Conservation (phyloP, 2,797 vertebrate genomes). For the Cyclopterus lumpus region DNA sequence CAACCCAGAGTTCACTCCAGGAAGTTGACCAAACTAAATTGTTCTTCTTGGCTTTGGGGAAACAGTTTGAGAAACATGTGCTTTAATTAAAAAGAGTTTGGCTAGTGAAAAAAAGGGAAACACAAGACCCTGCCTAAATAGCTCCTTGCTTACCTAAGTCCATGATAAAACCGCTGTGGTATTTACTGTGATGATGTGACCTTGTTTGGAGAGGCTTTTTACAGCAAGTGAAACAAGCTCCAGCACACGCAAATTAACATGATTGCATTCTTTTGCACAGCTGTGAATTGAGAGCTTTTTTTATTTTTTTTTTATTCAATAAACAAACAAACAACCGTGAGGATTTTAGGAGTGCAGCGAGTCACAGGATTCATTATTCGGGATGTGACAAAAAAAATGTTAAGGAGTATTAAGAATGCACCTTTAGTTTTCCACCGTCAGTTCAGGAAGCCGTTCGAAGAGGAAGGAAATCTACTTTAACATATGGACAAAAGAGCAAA, state of each 20-base stretch:
- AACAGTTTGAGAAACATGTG: conserved; percentile 17
- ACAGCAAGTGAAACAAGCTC: conserved; percentile 42
- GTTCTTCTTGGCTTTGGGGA: conserved; percentile 22
- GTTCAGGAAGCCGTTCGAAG: not conserved
- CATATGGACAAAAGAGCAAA: not conserved
- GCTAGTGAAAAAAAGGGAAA: conserved; percentile 42
- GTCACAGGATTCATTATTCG: not conserved
- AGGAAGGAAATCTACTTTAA: not conserved
- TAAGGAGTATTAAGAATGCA: not conserved
- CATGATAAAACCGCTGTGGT: conserved; percentile 73
- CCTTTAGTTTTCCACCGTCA: not conserved
- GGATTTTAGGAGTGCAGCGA: not conserved
- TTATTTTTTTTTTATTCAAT: conserved; percentile 4
- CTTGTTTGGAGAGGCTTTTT: conserved; percentile 78
- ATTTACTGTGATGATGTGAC: conserved; percentile 76
- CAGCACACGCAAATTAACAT: conserved; percentile 52
- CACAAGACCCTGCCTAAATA: conserved; percentile 46
- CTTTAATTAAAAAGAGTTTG: conserved; percentile 57
- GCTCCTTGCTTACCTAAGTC: conserved; percentile 63
- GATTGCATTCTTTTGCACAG: conserved; percentile 43
- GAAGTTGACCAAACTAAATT: conserved; percentile 35
- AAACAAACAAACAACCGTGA: conserved; percentile 13
- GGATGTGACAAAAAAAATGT: not conserved
- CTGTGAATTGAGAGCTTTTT: conserved; percentile 26
- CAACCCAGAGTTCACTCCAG: conserved; percentile 32